Evolutionary conservation across 2,797 vertebrate genomes (phyloP), one percentile per base, ranked within the genome.

Genomic region (Falco berigora): DNA sequence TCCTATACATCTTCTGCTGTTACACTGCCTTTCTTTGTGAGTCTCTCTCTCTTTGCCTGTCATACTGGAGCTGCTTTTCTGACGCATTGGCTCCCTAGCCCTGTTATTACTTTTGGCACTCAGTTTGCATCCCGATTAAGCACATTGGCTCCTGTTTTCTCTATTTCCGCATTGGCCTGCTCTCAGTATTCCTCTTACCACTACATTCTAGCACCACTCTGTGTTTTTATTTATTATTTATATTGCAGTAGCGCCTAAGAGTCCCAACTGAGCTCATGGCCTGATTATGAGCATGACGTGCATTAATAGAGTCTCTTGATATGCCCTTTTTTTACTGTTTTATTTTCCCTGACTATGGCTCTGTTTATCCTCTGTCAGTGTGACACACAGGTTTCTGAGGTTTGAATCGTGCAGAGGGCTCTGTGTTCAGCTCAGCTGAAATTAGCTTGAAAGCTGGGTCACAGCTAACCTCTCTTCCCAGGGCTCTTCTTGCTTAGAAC

Each of bases 81-180:
- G 95, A 93, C 42, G 1, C 85, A 27, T 81, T 97, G 97, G 93
- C 96, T 94, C 93, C 88, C 83, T 24, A 88, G 85, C 80, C 74
- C 93, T 30, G 78, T 96, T 97, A 95, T 95, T 96, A 96, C 86
- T 82, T 95, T 97, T 97, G 97, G 96, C 96, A 95, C 92, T 69
- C 8, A 2, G 16, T 92, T 84, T 89, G 94, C 93, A 96, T 96
- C 96, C 96, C 36, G 86, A 96, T 96, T 92, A 97, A 97, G 91
- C 77, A 74, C 71, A 73, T 79, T 95, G 96, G 95, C 96, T 95
- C 90, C 79, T 91, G 74, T 89, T 95, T 96, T 89, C 87, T 71
- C 86, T 92, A 84, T 97, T 92, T 96, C 94, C 89, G 16, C 12
- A 2, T 16, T 94, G 94, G 97, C 92, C 78, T 36, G 40, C 72